Evolutionary conservation across 2,888 invertebrate genomes (phyloP), one percentile per base, ranked within the genome.

Genomic region (Tachina grossa): DNA sequence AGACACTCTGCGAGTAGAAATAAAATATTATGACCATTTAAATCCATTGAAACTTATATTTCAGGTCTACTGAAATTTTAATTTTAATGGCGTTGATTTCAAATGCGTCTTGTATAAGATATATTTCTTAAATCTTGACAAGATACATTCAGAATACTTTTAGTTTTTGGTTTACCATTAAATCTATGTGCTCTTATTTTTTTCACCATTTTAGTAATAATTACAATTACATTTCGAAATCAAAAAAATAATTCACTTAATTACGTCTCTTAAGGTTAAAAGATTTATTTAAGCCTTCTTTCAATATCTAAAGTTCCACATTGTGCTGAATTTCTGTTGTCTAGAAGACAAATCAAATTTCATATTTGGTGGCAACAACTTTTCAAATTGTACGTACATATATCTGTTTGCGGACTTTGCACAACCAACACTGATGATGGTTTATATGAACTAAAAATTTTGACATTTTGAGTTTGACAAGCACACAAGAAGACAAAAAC

Each of bases 381-480:
- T 63, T 74, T 74, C 41, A 66, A 65, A 49, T 16, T 9, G 14
- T 11, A 66, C 16, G 14, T 11, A 66, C 16, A 63, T n/a, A n/a
- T 43, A n/a, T 16, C 3, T 41, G 16, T n/a, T 57, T n/a, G 31
- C 55, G 8, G 31, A 61, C 39, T 51, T 75, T 43, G 47, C 22
- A 43, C n/a, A 51, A 13, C 39, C 16, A 49, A 11, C 14, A 9
- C 1, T 14, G 45, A 59, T 41, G 41, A 45, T 61, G 47, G 61
- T 55, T 13, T 74, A 49, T 16, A 31, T 31, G 6, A 72, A 59
- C 31, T 22, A 31, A 65, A 31, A 45, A 16, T 57, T 66, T 66
- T 76, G 76, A 68, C 76, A 69, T 79, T 71, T 71, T 47, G 43
- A 78, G 78, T 69, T 69, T 61, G 22, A 79, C 61, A 53, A 45